These are phyloP conservation scores for Catalaphyllia jardinei DNA, from an alignment of 64 coral and sea anemone genomes.

Conservation along the genomic window DNA sequence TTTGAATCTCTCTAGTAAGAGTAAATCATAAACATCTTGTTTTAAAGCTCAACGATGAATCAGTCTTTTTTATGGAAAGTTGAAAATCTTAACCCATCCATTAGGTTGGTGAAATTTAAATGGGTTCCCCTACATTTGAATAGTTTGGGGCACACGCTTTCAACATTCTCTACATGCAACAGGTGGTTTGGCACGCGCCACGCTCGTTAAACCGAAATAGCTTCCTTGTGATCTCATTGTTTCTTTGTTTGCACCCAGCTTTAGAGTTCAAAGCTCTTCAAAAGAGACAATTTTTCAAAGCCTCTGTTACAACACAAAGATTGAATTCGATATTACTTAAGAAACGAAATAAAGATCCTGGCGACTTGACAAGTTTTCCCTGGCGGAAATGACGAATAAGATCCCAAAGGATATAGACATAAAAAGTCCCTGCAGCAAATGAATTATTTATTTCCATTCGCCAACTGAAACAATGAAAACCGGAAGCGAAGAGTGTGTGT, in stretches of 20 bases:
- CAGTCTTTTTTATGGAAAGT: neutral
- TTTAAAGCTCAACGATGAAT: neutral
- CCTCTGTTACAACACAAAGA: conserved; percentile 26
- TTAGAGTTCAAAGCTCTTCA: conserved; percentile 31
- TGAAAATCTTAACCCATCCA: neutral
- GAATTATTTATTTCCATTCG: conserved; percentile 45
- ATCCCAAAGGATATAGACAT: neutral
- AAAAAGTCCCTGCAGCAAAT: neutral
- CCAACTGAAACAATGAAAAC: conserved; percentile 25
- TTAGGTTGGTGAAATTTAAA: too few species aligned
- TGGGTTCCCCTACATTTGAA: neutral
- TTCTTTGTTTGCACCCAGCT: conserved; percentile 45
- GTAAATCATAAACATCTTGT: neutral
- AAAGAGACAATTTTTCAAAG: neutral
- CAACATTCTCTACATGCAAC: conserved; percentile 28
- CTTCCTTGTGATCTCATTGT: conserved; percentile 33
- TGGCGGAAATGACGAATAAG: neutral
- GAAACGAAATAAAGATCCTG: neutral
- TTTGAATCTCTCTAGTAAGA: neutral
- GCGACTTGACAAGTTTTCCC: conserved; percentile 4
- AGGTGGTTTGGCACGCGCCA: conserved; percentile 49
- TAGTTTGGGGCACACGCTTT: conserved; percentile 29
- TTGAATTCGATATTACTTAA: neutral
- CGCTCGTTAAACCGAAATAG: conserved; percentile 5
- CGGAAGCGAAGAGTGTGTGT: neutral